Percentiles rank a stretch among this genome's conserved stretches.
These are phyloP conservation scores for Falco concolor DNA, from an alignment of 2,797 vertebrate species.

Conservation along the genomic window DNA sequence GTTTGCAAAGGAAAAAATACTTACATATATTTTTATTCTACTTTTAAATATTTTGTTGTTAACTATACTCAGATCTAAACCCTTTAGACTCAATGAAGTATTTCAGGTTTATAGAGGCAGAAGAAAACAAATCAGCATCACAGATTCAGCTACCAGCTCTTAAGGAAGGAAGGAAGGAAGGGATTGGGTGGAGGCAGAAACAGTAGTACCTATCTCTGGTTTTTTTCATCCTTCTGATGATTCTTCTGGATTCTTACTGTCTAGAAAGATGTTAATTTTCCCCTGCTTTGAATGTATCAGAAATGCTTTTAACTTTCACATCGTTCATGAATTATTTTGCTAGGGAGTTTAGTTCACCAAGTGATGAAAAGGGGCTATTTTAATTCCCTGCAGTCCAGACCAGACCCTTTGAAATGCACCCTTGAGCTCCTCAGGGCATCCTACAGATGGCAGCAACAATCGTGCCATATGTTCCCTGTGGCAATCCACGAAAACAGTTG, in stretches of 20 bases:
- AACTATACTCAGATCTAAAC: background rate
- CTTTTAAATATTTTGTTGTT: background rate
- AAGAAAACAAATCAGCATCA: background rate
- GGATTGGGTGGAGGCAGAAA: background rate
- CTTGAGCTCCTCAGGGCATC: background rate
- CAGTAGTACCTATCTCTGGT: background rate
- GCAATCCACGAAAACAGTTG: background rate
- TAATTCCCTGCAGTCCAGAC: background rate
- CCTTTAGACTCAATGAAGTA: background rate
- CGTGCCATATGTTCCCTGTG: background rate
- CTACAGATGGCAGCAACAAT: conserved; percentile 59
- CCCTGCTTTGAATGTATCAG: background rate
- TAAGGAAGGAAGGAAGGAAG: background rate
- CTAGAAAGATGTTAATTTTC: conserved; percentile 29
- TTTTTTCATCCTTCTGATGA: background rate
- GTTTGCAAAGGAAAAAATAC: too few species aligned
- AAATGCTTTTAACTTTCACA: conserved; percentile 24
- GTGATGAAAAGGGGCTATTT: background rate
- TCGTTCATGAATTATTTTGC: background rate
- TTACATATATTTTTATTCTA: background rate
- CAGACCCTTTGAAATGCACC: background rate
- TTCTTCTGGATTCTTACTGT: conserved; percentile 13
- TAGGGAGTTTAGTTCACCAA: background rate
- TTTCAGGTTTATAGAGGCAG: background rate
- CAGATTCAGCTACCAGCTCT: conserved; percentile 1